phyloP scores from a whole-genome alignment of 2,888 invertebrate species.

The Drosophila fulvimacula region DNA sequence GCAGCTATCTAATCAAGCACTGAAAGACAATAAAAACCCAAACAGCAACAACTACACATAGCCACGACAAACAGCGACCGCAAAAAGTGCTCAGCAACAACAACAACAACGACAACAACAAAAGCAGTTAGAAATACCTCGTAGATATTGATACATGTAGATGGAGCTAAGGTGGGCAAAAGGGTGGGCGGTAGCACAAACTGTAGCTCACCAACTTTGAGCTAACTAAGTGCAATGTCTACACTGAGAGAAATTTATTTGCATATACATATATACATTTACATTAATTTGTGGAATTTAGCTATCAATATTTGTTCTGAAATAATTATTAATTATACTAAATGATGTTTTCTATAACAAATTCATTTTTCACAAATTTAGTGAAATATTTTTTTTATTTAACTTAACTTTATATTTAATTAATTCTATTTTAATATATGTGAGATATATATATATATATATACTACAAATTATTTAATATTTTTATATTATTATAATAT shows the following conservation, averaged over 20 bases:
- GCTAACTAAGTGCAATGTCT: conserved; percentile 49
- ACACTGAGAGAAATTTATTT: conserved; percentile 25
- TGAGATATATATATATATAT: too few species aligned
- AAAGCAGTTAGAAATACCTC: conserved; percentile 32
- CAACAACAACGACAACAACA: conserved; percentile 17
- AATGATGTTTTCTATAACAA: too few species aligned
- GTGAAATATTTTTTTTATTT: too few species aligned
- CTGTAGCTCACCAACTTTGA: conserved; percentile 42
- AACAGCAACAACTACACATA: conserved; percentile 27
- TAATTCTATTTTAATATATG: too few species aligned
- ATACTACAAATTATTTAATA: too few species aligned
- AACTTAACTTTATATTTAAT: too few species aligned
- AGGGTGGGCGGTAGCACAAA: neutral
- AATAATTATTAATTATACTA: too few species aligned
- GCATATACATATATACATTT: neutral
- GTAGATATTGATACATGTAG: conserved; percentile 52
- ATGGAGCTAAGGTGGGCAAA: conserved; percentile 3
- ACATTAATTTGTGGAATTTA: neutral
- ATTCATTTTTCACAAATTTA: too few species aligned
- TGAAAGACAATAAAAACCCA: conserved; percentile 75
- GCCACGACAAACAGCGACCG: conserved; percentile 68
- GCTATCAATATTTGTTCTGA: neutral
- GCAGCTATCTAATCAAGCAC: conserved; percentile 80
- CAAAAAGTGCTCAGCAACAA: conserved; percentile 60
- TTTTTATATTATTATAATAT: too few species aligned